Evolutionary conservation across 2,888 invertebrate genomes (phyloP).

Genomic region (Thecophora atra): DNA sequence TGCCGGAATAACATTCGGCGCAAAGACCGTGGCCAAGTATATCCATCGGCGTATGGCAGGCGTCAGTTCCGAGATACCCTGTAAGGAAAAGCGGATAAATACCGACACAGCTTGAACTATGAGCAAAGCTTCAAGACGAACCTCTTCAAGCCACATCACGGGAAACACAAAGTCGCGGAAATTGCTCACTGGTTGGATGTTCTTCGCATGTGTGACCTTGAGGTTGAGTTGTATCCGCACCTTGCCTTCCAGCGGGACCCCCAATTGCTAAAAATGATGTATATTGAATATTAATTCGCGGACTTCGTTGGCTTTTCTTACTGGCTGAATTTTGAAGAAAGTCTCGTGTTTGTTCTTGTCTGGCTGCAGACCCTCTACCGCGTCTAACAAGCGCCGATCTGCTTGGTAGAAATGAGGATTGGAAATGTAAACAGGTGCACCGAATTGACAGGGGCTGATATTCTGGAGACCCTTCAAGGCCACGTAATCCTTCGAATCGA

Average conservation of each 20-base stretch:
- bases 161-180: constrained; percentile 86
- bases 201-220: constrained; percentile 78
- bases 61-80: constrained; percentile 82
- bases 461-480: constrained; percentile 82
- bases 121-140: constrained; percentile 55
- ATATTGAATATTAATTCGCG: neutral
- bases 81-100: constrained; percentile 37
- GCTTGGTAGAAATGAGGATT: constrained; percentile 90
- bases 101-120: neutral
- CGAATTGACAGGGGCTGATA: constrained; percentile 87
- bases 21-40: constrained; percentile 81
- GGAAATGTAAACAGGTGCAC: constrained; percentile 88
- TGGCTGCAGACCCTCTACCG: constrained; percentile 79
- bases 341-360: constrained; percentile 76
- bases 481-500: constrained; percentile 73
- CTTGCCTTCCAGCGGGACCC: constrained; percentile 84
- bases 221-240: constrained; percentile 84
- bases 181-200: constrained; percentile 76
- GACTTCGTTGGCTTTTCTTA: constrained; percentile 60
- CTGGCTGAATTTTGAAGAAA: constrained; percentile 87
- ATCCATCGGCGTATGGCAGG: constrained; percentile 84
- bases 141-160: constrained; percentile 90
- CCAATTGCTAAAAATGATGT: constrained; percentile 75
- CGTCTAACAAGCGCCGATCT: constrained; percentile 73
- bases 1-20: constrained; percentile 76